These are phyloP conservation scores for Albula glossodonta DNA, from an alignment of 2,113 vertebrate species.

Conservation along the genomic window DNA sequence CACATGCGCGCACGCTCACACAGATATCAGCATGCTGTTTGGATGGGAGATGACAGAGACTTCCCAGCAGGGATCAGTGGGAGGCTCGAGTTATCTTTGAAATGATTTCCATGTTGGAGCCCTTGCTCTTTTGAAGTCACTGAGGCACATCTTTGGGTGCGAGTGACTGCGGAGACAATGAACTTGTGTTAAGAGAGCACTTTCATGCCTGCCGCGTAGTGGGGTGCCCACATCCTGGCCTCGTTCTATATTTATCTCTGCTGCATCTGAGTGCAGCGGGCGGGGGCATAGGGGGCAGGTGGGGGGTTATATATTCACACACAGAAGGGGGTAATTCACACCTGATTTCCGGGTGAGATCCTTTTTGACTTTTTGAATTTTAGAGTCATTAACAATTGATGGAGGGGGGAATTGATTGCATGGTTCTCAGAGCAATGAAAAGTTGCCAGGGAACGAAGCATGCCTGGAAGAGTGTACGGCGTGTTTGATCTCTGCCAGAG, in stretches of 20 bases:
- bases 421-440: neutral
- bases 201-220: neutral
- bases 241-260: neutral
- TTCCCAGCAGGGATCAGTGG: neutral
- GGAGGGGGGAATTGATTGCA: neutral
- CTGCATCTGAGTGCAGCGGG: neutral
- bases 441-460: neutral
- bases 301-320: neutral
- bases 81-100: constrained; percentile 23
- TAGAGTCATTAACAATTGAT: neutral
- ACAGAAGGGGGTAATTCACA: neutral
- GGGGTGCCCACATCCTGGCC: constrained; percentile 7
- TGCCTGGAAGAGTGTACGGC: neutral
- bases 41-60: neutral
- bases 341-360: neutral
- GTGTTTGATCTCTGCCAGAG: neutral
- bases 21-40: neutral
- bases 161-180: constrained; percentile 14
- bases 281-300: neutral
- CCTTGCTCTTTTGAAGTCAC: constrained; percentile 21
- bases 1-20: neutral
- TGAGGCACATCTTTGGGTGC: constrained; percentile 8
- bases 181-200: neutral
- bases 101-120: constrained; percentile 18
- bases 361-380: neutral